Evolutionary conservation across 2,113 vertebrate genomes (phyloP), one percentile per base, ranked within the genome.

Genomic region (Acinonyx jubatus): DNA sequence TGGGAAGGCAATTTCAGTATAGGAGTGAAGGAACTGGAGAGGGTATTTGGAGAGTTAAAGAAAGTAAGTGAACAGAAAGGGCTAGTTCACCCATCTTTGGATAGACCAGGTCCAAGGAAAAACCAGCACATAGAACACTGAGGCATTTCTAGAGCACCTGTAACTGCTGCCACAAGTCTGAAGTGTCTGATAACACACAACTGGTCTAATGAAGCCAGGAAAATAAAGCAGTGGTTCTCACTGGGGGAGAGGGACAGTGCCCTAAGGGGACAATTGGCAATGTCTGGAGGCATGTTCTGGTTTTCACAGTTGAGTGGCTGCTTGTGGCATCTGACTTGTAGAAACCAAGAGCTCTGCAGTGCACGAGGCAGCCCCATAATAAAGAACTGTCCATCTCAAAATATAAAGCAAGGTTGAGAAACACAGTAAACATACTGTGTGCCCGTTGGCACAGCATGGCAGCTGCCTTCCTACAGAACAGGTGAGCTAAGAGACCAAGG

Each of bases 301-400:
- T 88, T 92, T 88, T 57, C 76, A 69, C 4, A 31, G n/a, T 88
- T 90, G 55, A 68, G n/a, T 88, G 19, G 48, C 27, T 88, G 41
- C 41, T 55, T 65, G 18, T 74, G n/a, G 4, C 69, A 82, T 93
- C 55, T 82, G 45, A 16, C 45, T 10, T 36, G 9, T 29, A 74
- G 13, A 36, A 45, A 29, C 45, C 66, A 36, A 45, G 55, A 90
- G 5, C 7, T 57, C 45, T 52, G 7, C 48, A 33, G 21, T 11
- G 69, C 33, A 11, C 2, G 12, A 29, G 27, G 50, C 7, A 48
- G 18, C 63, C 13, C 61, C 27, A 29, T 31, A 38, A 57, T 23
- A 38, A 78, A 61, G 48, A 84, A n/a, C 74, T 57, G 36, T 14
- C 45, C 50, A 61, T 15, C 66, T 82, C 57, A 55, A 96, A 63